Evolutionary conservation across 2,888 invertebrate species (phyloP), one percentile per base, ranked within the genome.

Genomic region (Epirrhoe alternata): DNA sequence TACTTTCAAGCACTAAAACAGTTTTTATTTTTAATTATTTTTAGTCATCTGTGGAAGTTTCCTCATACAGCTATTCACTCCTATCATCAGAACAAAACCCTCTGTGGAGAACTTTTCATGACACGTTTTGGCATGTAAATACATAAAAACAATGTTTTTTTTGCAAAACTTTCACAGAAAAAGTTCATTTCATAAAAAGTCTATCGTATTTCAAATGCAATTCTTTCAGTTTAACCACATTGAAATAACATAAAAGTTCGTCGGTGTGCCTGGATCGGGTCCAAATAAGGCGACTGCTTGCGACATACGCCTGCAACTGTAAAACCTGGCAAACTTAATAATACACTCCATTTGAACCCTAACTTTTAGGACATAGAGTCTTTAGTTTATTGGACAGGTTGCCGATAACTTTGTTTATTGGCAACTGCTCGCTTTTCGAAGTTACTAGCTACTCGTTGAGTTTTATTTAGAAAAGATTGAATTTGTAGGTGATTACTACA

Each of bases 241-340:
- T 87, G 89, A 86, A 91, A 87, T 86, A 89, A 86, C 86, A 90
- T 89, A 89, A 90, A 92, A 92, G 87, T 92, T 90, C 82, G 81
- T 79, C 84, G 79, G 79, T 79, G 79, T 79, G 82, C 77, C 88
- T 93, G 92, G 92, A 90, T 82, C 82, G 80, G 81, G 78, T 90
- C 92, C 92, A 92, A 93, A 92, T 91, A 92, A 90, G 91, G 91
- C 86, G 88, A 88, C 86, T 89, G 90, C 86, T 85, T 87, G 84
- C 87, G 86, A 89, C 90, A 89, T 88, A 86, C 88, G 87, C 85
- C 80, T 78, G 85, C 80, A 81, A 83, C 84, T 81, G 75, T 79
- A 79, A 80, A 80, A 74, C 75, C 71, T 70, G 70, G 64, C 81
- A 77, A 78, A 75, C 63, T 78, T 74, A 73, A 77, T 71, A 69